Base-by-base conservation (phyloP, 1,140 invertebrate genomes). In the Saxidomus purpurata region DNA sequence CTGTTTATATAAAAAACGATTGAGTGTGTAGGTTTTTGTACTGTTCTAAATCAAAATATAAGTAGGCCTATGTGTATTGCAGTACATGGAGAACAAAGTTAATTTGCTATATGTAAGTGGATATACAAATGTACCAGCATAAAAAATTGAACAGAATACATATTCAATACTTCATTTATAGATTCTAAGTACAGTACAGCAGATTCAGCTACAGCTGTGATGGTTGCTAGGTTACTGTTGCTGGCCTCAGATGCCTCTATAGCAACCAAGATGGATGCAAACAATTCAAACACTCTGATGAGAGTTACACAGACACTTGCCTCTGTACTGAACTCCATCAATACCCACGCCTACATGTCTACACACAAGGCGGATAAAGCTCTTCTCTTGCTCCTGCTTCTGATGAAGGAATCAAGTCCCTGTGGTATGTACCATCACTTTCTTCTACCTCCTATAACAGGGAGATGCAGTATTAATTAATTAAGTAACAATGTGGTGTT, bases 281-380 rank as follows among this genome's bases (percentile, higher is more conserved):
- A 13, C 22, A 40, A 40, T 31, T 63, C 31, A 36, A 61, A n/a
- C 31, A 63, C 52, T 15, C 38, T 89, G 31, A 67, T 43, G 17
- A 59, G 47, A 47, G 52, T 76, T 47, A 74, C 63, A n/a, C 31
- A 84, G 49, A 43, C 34, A 9, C 34, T 89, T 74, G 52, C 49
- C n/a, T 40, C 79, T 31, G 43, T 89, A 36, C 28, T 89, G 11
- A 89, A 89, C 34, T 71, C 80, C 67, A 89, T 89, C 67, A 89
- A 89, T 49, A 76, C 43, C 31, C 87, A 89, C 77, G 87, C 55
- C 19, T 89, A 89, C 36, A 84, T 89, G 87, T 76, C 87, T 0
- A 1, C 31, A 28, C 71, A 84, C 69, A 82, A 83, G 55, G 87
- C 87, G 1, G 87, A 89, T 74, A 89, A 89, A 52, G 87, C 87